Conservation (phyloP, 2,888 invertebrate species). For the Tetanocera ferruginea region DNA sequence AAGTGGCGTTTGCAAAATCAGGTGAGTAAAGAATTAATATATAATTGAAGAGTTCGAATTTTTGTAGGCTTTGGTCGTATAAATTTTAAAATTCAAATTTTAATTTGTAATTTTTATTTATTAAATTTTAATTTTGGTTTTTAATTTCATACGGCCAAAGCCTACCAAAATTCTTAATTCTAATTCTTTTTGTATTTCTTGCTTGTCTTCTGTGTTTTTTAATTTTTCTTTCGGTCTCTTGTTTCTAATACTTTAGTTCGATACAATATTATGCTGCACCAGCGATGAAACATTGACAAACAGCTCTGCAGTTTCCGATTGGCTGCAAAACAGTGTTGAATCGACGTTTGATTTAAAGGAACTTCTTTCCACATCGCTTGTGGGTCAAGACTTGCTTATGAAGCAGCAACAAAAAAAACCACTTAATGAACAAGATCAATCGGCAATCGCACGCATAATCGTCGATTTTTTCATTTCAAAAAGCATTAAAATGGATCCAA, state of each 20-base stretch:
- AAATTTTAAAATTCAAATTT: too few relatives aligned
- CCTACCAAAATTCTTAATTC: too few relatives aligned
- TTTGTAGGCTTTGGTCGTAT: too few relatives aligned
- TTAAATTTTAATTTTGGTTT: too few relatives aligned
- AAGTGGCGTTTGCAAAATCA: slow-evolving; percentile 9
- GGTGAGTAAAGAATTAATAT: too few relatives aligned
- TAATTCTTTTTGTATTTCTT: too few relatives aligned
- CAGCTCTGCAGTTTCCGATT: slow-evolving; percentile 13
- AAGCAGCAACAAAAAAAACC: slow-evolving; percentile 15
- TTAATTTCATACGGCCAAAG: too few relatives aligned
- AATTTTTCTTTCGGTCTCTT: not conserved
- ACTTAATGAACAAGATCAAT: slow-evolving; percentile 3
- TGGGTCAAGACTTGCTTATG: slow-evolving; percentile 17
- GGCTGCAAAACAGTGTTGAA: not conserved
- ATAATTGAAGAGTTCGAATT: too few relatives aligned
- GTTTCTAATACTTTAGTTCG: not conserved
- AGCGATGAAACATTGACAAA: slow-evolving; percentile 22
- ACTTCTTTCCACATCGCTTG: slow-evolving; percentile 15
- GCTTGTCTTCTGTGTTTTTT: too few relatives aligned
- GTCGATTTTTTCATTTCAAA: slow-evolving; percentile 11
- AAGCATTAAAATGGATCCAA: slow-evolving; percentile 23
- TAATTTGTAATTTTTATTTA: too few relatives aligned
- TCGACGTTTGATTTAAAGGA: not conserved
- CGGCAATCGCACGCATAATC: slow-evolving; percentile 7
- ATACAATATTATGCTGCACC: slow-evolving; percentile 6